Evolutionary conservation across 53 echinoderm and acorn worm genomes (phyloP).

Genomic region (Paracentrotus lividus): DNA sequence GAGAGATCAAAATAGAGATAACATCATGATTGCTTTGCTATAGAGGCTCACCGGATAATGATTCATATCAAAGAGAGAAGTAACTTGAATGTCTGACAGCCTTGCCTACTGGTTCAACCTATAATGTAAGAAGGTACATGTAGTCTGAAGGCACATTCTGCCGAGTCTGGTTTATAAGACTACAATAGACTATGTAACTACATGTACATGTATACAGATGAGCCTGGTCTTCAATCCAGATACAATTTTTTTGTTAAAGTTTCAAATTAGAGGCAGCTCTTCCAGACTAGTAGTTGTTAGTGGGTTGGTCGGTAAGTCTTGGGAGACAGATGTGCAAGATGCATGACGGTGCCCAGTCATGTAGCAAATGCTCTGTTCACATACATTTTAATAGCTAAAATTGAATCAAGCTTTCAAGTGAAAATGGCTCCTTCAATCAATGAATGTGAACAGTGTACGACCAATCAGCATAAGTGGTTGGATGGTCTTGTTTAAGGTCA

Average conservation of each 20-base stretch:
- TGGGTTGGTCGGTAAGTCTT: background rate
- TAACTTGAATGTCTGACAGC: conserved; percentile 1
- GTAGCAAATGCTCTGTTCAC: background rate
- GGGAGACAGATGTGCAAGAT: background rate
- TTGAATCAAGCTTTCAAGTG: background rate
- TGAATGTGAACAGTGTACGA: background rate
- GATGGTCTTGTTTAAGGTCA: background rate
- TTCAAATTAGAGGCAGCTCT: too few species aligned
- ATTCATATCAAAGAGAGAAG: background rate
- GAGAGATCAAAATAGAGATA: background rate
- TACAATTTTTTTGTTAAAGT: too few species aligned
- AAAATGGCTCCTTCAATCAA: background rate
- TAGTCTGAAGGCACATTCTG: too few species aligned
- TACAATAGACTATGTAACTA: too few species aligned
- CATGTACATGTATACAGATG: background rate
- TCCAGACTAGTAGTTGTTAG: background rate
- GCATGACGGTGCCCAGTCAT: background rate
- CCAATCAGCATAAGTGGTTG: background rate
- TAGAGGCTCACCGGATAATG: conserved; percentile 29
- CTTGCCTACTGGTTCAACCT: background rate
- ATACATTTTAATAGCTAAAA: background rate
- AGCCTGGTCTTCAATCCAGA: background rate
- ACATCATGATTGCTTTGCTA: background rate
- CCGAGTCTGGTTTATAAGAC: too few species aligned
- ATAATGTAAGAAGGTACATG: too few species aligned